Base-by-base conservation (phyloP, 1,140 invertebrate species). In the Daktulosphaira vitifoliae region DNA sequence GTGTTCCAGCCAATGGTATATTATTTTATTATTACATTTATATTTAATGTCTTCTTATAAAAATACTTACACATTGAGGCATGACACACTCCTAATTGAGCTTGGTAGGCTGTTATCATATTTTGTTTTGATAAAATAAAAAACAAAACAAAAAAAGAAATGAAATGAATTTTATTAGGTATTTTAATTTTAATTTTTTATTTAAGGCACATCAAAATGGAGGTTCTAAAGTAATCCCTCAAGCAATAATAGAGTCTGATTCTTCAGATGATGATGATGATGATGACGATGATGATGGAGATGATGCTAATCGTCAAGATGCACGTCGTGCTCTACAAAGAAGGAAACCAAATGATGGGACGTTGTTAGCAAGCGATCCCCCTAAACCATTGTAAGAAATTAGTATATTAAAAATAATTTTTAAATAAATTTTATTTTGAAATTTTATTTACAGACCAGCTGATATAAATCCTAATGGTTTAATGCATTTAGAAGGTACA, bases 281-380 rank as follows among this genome's bases (percentile, higher is more conserved):
- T 20, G 71, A 71, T 29, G 71, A 72, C 7, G 69, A 67, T 65
- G 77, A 75, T 16, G 78, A 79, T 48, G 77, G 77, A 25, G 48
- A 59, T 23, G 54, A 33, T 23, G 66, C 54, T 42, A 37, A 52
- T 44, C 51, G 44, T n/a, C 46, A 52, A 44, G 77, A 78, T 66
- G 74, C 76, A 49, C 78, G 78, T 44, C 81, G 80, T 65, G 78
- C 79, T 44, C 80, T 78, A 50, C 81, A 81, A 65, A 80, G 78
- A 23, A 77, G 77, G 38, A 75, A 78, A 37, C 80, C 88, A 67
- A 92, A 92, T 71, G 92, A 97, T 77, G 95, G 94, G 53, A 97
- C 94, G 1, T 78, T 97, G 26, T 80, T 96, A 6, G 94, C 94
- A 38, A 96, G 92, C 71, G 94, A 98, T 78, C 92, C 93, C 22